Base-by-base conservation (phyloP, 2,113 vertebrate genomes). In the Hemibagrus wyckioides region DNA sequence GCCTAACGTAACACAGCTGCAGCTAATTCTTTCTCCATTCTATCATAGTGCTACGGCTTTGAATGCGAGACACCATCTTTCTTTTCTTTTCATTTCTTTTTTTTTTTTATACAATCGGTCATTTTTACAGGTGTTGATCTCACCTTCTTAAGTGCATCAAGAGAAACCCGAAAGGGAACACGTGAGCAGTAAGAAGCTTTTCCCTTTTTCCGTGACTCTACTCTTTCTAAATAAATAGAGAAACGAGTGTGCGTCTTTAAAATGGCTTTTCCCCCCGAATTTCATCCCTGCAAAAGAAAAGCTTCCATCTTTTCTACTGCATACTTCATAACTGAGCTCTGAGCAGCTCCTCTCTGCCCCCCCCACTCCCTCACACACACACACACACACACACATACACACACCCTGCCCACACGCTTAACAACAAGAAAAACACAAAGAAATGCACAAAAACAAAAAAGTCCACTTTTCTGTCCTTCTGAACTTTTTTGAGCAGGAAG, bases 261-360 rank as follows among this genome's bases (percentile, higher is more conserved):
- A 84, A 88, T 83, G 67, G 44, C 65, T 87, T 89, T 86, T 4
- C 63, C 23, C 52, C 41, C 52, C 71, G 65, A 86, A 65, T 84
- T 30, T 36, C 48, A 17, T 84, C 57, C n/a, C 48, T 1, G 21
- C 17, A 21, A 80, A n/a, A 80, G 50, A 88, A 90, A 90, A 79
- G 48, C 48, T 84, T 88, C 23, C 33, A 75, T 77, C 41, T 33
- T 84, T 89, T 52, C 82, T 85, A 88, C 61, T 85, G 77, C 85
- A 73, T 91, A 91, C 90, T 91, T 91, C 90, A 91, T 87, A 85
- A 88, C 44, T 76, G 82, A 87, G 73, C 84, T 63, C 86, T 83
- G 73, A 82, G 76, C 69, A 57, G 25, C 48, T 73, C 79, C 86
- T 83, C 56, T 23, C 63, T 57, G 36, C 17, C 36, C 61, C 63